A percentile compares a stretch with the other conserved stretches of the same genome.
phyloP scores from a whole-genome alignment of 2,113 vertebrate species.

The Fukomys damarensis region DNA sequence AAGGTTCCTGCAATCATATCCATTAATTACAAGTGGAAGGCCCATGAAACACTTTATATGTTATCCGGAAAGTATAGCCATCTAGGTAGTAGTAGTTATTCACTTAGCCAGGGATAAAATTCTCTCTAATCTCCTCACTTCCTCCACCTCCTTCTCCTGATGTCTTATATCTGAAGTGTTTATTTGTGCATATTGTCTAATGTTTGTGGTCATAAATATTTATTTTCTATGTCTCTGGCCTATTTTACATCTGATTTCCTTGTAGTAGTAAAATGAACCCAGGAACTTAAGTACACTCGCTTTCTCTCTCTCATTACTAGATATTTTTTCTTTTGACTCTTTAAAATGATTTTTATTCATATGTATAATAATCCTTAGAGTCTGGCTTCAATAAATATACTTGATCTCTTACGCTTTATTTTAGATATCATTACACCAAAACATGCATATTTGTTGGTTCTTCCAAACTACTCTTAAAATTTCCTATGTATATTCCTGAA shows the following conservation, averaged over 20 bases:
- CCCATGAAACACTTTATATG: not conserved
- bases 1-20: too few relatives aligned
- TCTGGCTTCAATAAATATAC: not conserved
- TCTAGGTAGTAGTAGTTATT: not conserved
- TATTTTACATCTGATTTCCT: not conserved
- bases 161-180: not conserved
- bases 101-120: not conserved
- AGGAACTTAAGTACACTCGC: not conserved
- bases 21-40: not conserved
- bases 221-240: not conserved
- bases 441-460: not conserved
- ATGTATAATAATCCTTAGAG: not conserved
- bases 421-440: not conserved
- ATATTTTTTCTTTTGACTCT: not conserved
- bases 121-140: not conserved
- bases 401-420: not conserved
- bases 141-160: not conserved
- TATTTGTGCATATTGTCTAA: not conserved
- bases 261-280: not conserved
- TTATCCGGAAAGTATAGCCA: not conserved
- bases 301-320: not conserved
- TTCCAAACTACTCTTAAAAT: not conserved
- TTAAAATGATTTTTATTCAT: not conserved
- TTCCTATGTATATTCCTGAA: not conserved
- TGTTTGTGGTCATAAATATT: not conserved